Conservation (phyloP, 2,113 vertebrate species). For the Hemichromis elongatus region DNA sequence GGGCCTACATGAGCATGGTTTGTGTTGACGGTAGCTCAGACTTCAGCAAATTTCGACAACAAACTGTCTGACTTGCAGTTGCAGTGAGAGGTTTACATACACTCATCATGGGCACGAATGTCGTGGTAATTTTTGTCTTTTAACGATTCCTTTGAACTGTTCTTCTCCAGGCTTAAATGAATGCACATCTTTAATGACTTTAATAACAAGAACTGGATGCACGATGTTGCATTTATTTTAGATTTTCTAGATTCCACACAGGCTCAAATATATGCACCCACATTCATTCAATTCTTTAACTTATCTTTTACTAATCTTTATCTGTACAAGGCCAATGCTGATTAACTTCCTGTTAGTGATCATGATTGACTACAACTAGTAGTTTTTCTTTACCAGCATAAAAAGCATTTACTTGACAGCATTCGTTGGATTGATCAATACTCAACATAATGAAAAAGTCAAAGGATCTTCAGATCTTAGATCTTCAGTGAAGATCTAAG, state of each 20-base stretch:
- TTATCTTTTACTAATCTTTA: too few relatives aligned
- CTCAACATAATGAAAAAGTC: not conserved
- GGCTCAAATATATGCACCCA: too few relatives aligned
- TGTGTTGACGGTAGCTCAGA: not conserved
- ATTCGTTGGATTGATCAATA: not conserved
- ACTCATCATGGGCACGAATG: too few relatives aligned
- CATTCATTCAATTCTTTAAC: too few relatives aligned
- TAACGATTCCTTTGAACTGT: not conserved
- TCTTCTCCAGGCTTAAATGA: not conserved
- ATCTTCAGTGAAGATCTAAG: not conserved
- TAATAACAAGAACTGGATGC: not conserved
- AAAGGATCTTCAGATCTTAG: too few relatives aligned
- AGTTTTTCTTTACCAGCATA: not conserved
- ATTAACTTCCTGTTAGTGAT: too few relatives aligned
- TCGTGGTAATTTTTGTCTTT: too few relatives aligned
- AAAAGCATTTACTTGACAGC: not conserved
- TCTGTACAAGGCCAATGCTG: too few relatives aligned
- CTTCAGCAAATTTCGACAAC: too few relatives aligned
- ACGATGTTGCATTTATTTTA: not conserved
- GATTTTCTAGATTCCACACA: not conserved
- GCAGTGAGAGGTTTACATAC: too few relatives aligned
- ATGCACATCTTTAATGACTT: not conserved
- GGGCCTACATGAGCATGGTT: not conserved
- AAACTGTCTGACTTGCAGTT: too few relatives aligned
- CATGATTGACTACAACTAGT: too few relatives aligned